A percentile compares a stretch with the other conserved stretches of the same genome.
These are phyloP conservation scores for Hydrozoanthus tunicans DNA, from an alignment of 64 coral and sea anemone genomes.

Conservation along the genomic window DNA sequence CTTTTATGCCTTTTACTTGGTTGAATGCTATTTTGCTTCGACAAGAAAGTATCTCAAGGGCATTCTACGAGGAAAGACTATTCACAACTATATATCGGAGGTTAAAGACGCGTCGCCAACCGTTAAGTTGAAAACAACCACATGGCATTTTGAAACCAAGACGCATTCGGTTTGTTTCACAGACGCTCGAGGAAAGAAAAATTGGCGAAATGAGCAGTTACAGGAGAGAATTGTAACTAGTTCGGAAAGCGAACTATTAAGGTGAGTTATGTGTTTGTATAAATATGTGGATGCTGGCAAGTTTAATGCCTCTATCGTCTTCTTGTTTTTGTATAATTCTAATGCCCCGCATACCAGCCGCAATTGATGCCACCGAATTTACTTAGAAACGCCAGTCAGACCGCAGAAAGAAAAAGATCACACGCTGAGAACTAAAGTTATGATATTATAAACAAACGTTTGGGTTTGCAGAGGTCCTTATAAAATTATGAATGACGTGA, in stretches of 20 bases:
- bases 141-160: constrained; percentile 67
- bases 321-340: too few relatives aligned
- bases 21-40: constrained; percentile 66
- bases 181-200: constrained; percentile 53
- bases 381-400: too few relatives aligned
- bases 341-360: too few relatives aligned
- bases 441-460: too few relatives aligned
- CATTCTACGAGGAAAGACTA: constrained; percentile 6
- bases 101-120: constrained; percentile 18
- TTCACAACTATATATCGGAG: constrained; percentile 17
- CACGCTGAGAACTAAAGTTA: too few relatives aligned
- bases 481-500: too few relatives aligned
- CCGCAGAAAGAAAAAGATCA: too few relatives aligned
- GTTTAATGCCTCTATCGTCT: too few relatives aligned
- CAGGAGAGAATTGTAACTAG: constrained; percentile 55
- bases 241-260: constrained; percentile 56
- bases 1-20: constrained; percentile 60
- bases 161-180: constrained; percentile 26
- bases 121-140: constrained; percentile 33
- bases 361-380: too few relatives aligned
- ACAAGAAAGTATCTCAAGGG: constrained; percentile 47
- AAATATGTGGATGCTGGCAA: too few relatives aligned
- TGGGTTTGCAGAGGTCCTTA: too few relatives aligned
- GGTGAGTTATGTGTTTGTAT: neutral
- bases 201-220: constrained; percentile 46